A percentile compares a stretch with the other conserved stretches of the same genome.
phyloP scores from a whole-genome alignment of 2,888 invertebrate species.

The Drosophila niveifrons region DNA sequence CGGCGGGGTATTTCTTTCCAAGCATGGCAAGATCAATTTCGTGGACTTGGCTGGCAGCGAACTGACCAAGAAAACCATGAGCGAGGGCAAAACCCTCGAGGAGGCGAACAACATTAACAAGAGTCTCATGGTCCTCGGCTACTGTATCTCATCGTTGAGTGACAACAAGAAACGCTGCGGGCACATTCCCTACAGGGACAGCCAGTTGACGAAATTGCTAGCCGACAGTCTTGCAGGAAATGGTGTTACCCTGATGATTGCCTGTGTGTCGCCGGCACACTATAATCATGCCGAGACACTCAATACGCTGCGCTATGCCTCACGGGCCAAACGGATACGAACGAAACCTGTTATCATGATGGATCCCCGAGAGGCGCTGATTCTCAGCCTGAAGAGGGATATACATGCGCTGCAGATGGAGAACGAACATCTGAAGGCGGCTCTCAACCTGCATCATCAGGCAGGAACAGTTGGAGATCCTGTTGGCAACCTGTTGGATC shows the following conservation, averaged over 20 bases:
- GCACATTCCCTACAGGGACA: constrained; percentile 97
- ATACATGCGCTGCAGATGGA: constrained; percentile 93
- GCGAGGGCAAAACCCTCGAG: constrained; percentile 94
- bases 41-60: constrained; percentile 98
- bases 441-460: constrained; percentile 89
- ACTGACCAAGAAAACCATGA: constrained; percentile 96
- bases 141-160: constrained; percentile 96
- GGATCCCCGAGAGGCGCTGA: constrained; percentile 97
- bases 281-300: constrained; percentile 94
- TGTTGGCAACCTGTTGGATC: constrained; percentile 52
- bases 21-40: constrained; percentile 97
- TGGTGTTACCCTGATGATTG: constrained; percentile 98
- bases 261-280: constrained; percentile 96
- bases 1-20: constrained; percentile 93
- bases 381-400: constrained; percentile 94
- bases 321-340: constrained; percentile 95
- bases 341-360: constrained; percentile 97
- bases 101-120: constrained; percentile 99
- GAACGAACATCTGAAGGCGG: constrained; percentile 94
- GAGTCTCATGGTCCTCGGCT: constrained; percentile 97
- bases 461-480: constrained; percentile 76
- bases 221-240: constrained; percentile 97
- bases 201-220: constrained; percentile 95
- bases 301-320: constrained; percentile 96
- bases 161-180: constrained; percentile 91